These are phyloP conservation scores for Oligia strigilis DNA, from an alignment of 2,888 invertebrate genomes.

Conservation along the genomic window DNA sequence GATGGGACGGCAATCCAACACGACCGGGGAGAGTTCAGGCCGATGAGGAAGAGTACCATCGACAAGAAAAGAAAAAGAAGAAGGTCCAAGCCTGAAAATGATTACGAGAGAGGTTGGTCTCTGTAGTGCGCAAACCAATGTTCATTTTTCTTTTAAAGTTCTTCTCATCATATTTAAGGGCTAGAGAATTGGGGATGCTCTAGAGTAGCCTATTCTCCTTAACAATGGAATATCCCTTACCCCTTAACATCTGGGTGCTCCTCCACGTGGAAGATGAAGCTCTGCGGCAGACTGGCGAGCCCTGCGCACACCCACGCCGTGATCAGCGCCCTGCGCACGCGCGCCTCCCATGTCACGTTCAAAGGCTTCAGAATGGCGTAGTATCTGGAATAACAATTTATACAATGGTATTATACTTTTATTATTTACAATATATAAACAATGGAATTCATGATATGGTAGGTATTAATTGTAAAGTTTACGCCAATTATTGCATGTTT, in stretches of 20 bases:
- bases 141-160: background rate
- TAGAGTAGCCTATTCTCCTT: background rate
- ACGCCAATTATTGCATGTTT: background rate
- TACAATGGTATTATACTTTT: background rate
- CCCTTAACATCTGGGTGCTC: constrained; percentile 95
- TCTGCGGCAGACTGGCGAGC: constrained; percentile 96
- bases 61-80: no score
- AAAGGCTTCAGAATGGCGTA: constrained; percentile 96
- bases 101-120: background rate
- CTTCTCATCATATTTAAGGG: background rate
- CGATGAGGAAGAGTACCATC: background rate
- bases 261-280: constrained; percentile 96
- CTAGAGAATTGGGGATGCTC: background rate
- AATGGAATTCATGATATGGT: background rate
- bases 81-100: background rate
- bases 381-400: constrained; percentile 90
- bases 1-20: no score
- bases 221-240: constrained; percentile 74
- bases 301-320: constrained; percentile 95
- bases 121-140: background rate
- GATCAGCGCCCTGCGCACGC: constrained; percentile 94
- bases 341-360: constrained; percentile 93
- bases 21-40: no score
- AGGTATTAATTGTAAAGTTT: background rate
- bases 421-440: background rate